These are phyloP conservation scores for Meles meles DNA, from an alignment of 2,113 vertebrate species.

Conservation along the genomic window DNA sequence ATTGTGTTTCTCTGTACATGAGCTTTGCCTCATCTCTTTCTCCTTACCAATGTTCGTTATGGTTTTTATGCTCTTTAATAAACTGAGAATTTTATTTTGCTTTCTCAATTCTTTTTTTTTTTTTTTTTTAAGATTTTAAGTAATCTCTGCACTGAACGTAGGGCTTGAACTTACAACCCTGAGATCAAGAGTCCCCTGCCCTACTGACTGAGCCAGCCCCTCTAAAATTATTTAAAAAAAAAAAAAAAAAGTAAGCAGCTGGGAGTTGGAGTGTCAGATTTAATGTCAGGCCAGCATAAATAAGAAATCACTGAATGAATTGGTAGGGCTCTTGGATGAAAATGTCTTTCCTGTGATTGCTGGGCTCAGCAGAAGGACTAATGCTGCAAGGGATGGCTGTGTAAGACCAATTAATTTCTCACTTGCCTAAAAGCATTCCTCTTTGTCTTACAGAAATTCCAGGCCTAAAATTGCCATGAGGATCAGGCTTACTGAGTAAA, in stretches of 20 bases:
- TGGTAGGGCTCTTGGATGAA: not conserved
- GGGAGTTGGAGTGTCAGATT: not conserved
- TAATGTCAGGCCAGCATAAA: not conserved
- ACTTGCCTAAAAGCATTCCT: constrained; percentile 52
- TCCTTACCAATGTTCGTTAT: not conserved
- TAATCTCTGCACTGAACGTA: not conserved
- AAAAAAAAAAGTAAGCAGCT: not conserved
- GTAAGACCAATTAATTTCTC: not conserved
- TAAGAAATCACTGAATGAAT: not conserved
- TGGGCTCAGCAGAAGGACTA: not conserved
- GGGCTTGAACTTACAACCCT: not conserved
- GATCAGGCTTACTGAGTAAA: constrained; percentile 56
- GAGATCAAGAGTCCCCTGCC: not conserved
- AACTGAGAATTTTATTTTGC: not conserved
- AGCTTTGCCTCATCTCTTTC: not conserved
- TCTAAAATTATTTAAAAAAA: not conserved
- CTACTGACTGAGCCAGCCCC: not conserved
- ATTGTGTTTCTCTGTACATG: accelerated
- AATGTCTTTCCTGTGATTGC: not conserved
- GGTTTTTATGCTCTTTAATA: not conserved
- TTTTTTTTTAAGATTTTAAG: not conserved
- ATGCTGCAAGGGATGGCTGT: not conserved
- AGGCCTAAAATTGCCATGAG: constrained; percentile 39
- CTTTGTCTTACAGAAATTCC: not conserved
- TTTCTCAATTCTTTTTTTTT: not conserved